These are phyloP conservation scores for Drosophila dives DNA, from an alignment of 2,888 invertebrate genomes.

Conservation along the genomic window DNA sequence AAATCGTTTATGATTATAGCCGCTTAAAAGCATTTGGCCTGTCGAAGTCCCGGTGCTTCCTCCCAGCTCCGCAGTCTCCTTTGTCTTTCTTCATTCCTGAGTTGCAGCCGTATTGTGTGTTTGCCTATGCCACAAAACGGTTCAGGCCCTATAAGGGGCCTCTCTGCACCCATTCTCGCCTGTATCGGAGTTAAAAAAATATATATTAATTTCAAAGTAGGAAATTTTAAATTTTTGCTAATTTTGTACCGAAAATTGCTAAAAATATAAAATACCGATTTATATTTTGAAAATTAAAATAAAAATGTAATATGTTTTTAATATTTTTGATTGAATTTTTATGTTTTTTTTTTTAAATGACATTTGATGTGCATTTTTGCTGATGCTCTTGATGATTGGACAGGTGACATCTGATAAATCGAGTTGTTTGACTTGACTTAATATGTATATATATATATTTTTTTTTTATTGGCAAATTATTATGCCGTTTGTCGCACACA, in stretches of 20 bases:
- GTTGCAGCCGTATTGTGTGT: too few species aligned
- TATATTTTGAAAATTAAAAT: neutral
- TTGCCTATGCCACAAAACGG: too few species aligned
- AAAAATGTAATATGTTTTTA: neutral
- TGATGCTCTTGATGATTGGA: neutral
- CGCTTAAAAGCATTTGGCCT: too few species aligned
- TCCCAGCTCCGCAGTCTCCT: too few species aligned
- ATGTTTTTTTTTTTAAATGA: neutral
- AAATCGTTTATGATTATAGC: too few species aligned
- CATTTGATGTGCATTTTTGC: slow-evolving; percentile 3
- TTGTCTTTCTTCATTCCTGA: too few species aligned
- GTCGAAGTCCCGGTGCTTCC: too few species aligned
- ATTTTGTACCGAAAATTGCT: neutral
- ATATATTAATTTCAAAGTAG: neutral
- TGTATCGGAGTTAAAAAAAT: neutral
- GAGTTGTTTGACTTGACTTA: neutral
- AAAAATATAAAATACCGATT: neutral
- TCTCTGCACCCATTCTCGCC: too few species aligned
- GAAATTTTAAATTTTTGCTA: neutral
- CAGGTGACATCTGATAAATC: neutral
- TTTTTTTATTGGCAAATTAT: slow-evolving; percentile 14
- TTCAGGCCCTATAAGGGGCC: too few species aligned
- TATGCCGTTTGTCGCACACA: slow-evolving; percentile 6
- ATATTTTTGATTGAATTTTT: neutral
- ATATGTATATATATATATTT: neutral